Evolutionary conservation across 2,113 vertebrate genomes (phyloP).

Genomic region (Athene cunicularia): DNA sequence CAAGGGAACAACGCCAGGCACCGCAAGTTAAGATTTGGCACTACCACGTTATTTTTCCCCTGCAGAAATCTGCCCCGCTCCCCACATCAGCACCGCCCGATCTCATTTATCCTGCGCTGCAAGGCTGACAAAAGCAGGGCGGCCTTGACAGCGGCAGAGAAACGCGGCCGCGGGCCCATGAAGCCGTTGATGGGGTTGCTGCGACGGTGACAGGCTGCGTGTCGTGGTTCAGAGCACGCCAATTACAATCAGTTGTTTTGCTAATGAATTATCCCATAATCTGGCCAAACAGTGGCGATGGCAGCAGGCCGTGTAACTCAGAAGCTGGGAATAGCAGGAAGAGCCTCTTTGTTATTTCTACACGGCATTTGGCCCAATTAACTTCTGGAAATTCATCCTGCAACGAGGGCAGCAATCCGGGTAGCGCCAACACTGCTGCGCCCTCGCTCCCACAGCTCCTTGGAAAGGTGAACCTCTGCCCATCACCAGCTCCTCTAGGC

Average conservation of each 20-base stretch:
- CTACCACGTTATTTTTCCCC: background rate
- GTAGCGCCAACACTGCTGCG: fast-evolving
- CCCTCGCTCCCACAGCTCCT: fast-evolving
- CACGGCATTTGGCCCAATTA: background rate
- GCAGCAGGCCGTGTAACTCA: background rate
- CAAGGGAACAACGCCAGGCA: background rate
- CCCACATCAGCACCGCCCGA: fast-evolving
- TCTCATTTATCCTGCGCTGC: fast-evolving
- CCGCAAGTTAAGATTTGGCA: background rate
- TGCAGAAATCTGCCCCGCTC: fast-evolving
- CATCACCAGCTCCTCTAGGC: background rate
- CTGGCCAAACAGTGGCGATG: background rate
- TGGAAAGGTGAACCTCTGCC: background rate
- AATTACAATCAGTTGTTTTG: fast-evolving
- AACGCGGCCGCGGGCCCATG: fast-evolving
- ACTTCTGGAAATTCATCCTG: background rate
- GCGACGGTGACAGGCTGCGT: fast-evolving
- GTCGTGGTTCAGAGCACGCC: fast-evolving
- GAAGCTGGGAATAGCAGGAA: background rate
- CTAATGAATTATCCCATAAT: background rate
- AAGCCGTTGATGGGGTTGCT: background rate
- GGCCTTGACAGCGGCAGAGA: fast-evolving
- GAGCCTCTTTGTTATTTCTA: background rate
- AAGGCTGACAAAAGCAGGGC: fast-evolving
- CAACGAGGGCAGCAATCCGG: background rate